phyloP scores from a whole-genome alignment of 2,888 invertebrate species.

The Papilio gigon region DNA sequence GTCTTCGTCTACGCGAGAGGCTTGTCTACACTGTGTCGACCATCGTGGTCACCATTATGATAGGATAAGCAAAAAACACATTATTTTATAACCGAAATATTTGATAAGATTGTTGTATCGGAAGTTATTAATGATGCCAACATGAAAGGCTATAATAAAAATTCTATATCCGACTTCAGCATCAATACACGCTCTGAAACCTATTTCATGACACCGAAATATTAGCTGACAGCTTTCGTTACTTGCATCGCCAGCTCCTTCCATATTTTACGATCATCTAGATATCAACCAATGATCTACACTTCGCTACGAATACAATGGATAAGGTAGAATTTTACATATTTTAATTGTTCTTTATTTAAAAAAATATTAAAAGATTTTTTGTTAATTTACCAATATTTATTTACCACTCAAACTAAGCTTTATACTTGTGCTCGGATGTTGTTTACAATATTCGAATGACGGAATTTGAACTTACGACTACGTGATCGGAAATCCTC shows the following conservation, averaged over 20 bases:
- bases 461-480: too few species aligned
- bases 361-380: too few species aligned
- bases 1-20: slow-evolving; percentile 25
- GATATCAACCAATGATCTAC: slow-evolving; percentile 12
- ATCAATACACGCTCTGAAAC: slow-evolving; percentile 41
- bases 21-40: not conserved
- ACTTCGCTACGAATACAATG: not conserved
- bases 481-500: too few species aligned
- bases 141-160: slow-evolving; percentile 31
- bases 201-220: slow-evolving; percentile 47
- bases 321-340: not conserved
- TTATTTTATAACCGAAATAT: not conserved
- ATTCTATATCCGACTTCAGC: slow-evolving; percentile 20
- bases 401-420: too few species aligned
- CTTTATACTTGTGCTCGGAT: too few species aligned
- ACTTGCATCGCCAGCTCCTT: slow-evolving; percentile 51
- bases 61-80: not conserved
- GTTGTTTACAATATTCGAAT: too few species aligned
- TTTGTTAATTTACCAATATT: too few species aligned
- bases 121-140: slow-evolving; percentile 30
- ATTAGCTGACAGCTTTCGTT: slow-evolving; percentile 53
- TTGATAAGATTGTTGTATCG: not conserved
- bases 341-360: too few species aligned
- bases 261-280: slow-evolving; percentile 33
- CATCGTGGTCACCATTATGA: not conserved